Evolutionary conservation across 2,113 vertebrate species (phyloP).

Genomic region (Aythya baeri): DNA sequence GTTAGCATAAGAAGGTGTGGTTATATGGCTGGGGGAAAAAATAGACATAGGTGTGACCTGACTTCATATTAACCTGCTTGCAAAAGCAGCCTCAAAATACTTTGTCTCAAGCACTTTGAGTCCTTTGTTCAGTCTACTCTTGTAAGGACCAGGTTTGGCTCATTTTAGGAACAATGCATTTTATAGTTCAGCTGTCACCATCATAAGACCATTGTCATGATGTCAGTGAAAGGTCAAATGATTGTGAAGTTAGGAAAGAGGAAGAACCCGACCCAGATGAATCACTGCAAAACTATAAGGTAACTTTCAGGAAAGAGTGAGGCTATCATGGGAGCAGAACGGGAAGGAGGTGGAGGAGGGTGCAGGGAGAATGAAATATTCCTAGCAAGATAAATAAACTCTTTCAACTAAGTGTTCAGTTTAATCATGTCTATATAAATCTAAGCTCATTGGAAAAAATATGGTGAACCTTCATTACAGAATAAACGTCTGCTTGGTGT

Average conservation of each 20-base stretch:
- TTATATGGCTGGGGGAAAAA: background rate
- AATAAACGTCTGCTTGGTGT: background rate
- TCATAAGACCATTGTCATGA: background rate
- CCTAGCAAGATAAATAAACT: background rate
- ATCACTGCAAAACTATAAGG: background rate
- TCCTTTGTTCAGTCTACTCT: background rate
- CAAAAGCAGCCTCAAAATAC: background rate
- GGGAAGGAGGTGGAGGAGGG: accelerated
- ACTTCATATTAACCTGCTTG: background rate
- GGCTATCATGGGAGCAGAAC: background rate
- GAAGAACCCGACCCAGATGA: background rate
- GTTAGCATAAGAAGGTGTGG: background rate
- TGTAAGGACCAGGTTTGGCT: background rate
- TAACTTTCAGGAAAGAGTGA: background rate
- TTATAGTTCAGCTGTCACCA: background rate
- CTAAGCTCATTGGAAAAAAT: background rate
- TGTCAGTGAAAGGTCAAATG: background rate
- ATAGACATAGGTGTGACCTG: accelerated
- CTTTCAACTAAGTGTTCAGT: background rate
- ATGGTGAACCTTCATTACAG: background rate
- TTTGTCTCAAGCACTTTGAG: background rate
- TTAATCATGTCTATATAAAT: background rate
- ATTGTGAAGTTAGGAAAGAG: background rate
- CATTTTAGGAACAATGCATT: accelerated
- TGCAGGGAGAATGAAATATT: background rate